A percentile compares a stretch with the other conserved stretches of the same genome.
Evolutionary conservation across 2,888 invertebrate species (phyloP).

Genomic region (Drosophila anomalata): DNA sequence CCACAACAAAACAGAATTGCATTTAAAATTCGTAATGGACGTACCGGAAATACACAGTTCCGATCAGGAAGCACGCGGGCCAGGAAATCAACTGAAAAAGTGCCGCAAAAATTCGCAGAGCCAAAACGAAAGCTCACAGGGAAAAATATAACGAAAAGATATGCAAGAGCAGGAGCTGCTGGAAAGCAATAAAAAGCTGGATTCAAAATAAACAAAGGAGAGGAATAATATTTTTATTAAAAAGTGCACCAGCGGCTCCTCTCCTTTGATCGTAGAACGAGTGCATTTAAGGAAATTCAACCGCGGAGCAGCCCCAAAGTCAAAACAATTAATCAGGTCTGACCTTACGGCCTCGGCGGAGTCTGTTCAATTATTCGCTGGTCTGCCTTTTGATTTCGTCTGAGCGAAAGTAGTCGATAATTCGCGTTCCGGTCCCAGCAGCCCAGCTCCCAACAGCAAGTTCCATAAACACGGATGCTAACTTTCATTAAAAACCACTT

Average conservation of each 20-base stretch:
- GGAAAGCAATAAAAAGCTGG: constrained; percentile 16
- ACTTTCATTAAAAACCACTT: constrained; percentile 80
- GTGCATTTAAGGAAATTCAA: constrained; percentile 6
- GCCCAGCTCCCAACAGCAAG: constrained; percentile 74
- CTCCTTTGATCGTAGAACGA: constrained; percentile 28
- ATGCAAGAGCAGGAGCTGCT: background rate
- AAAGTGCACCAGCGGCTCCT: constrained; percentile 21
- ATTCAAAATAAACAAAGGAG: constrained; percentile 38
- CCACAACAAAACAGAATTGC: constrained; percentile 55
- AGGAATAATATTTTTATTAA: constrained; percentile 34
- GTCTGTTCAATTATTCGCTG: constrained; percentile 2
- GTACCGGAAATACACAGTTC: constrained; percentile 75
- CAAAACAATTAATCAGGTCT: constrained; percentile 16
- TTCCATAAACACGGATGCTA: constrained; percentile 77
- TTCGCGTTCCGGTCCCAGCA: constrained; percentile 44
- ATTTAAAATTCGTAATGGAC: constrained; percentile 74
- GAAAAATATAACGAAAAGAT: constrained; percentile 5
- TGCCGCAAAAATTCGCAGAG: constrained; percentile 52
- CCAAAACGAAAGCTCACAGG: constrained; percentile 32
- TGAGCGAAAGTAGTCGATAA: constrained; percentile 25
- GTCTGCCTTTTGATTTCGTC: constrained; percentile 29
- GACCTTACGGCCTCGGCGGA: constrained; percentile 13
- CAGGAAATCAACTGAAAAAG: constrained; percentile 77
- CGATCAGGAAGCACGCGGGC: constrained; percentile 71
- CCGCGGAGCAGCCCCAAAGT: background rate